These are phyloP conservation scores for Gopherus flavomarginatus DNA, from an alignment of 2,113 vertebrate genomes.

Conservation along the genomic window DNA sequence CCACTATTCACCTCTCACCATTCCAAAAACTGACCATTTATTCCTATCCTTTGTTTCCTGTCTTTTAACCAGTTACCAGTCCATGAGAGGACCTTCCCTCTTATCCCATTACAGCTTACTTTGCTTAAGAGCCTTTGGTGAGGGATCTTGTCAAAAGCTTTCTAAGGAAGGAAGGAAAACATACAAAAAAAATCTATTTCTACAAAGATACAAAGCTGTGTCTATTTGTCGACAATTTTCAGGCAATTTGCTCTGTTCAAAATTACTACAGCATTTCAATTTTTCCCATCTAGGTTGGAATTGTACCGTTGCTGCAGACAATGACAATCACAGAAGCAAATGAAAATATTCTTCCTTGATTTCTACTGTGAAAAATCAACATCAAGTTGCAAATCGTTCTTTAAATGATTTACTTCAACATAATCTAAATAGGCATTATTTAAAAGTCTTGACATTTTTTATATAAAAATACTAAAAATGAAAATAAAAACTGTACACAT, in stretches of 20 bases:
- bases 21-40: too few relatives aligned
- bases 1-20: too few relatives aligned
- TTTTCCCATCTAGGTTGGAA: background rate
- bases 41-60: too few relatives aligned
- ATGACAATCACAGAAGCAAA: background rate
- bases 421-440: slow-evolving; percentile 19
- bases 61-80: too few relatives aligned
- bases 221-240: background rate
- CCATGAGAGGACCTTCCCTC: too few relatives aligned
- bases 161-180: too few relatives aligned
- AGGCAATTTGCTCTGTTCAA: background rate
- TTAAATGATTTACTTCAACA: background rate
- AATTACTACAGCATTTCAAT: background rate
- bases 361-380: background rate
- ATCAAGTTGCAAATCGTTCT: background rate
- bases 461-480: background rate
- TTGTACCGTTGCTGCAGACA: background rate
- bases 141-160: too few relatives aligned
- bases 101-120: too few relatives aligned
- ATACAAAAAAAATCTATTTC: background rate
- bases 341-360: background rate
- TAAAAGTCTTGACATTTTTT: background rate
- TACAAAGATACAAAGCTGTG: background rate
- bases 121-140: too few relatives aligned
- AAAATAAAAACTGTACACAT: slow-evolving; percentile 6